A percentile compares a stretch with the other conserved stretches of the same genome.
These are phyloP conservation scores for Epizoanthus stellaris DNA, from an alignment of 92 coral and sea anemone species.

Conservation along the genomic window DNA sequence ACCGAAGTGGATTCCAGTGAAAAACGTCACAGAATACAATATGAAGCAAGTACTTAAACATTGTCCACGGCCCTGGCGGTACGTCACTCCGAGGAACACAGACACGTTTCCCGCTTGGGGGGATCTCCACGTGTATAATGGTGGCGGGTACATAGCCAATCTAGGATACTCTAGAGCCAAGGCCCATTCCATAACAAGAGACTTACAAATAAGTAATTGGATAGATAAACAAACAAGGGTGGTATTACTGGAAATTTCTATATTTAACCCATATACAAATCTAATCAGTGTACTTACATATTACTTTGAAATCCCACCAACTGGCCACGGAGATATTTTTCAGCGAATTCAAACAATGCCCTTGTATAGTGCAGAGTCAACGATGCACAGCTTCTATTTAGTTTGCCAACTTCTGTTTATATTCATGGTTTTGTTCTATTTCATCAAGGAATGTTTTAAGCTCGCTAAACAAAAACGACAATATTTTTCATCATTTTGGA, in stretches of 20 bases:
- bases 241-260: background rate
- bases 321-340: background rate
- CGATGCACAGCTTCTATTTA: background rate
- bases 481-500: slow-evolving; percentile 8
- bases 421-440: background rate
- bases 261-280: background rate
- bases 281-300: background rate
- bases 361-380: background rate
- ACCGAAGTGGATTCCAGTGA: slow-evolving; percentile 14
- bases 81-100: background rate
- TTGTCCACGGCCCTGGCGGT: slow-evolving; percentile 21
- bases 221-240: slow-evolving; percentile 7
- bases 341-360: slow-evolving; percentile 14
- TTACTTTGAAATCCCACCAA: background rate
- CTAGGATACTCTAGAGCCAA: slow-evolving; percentile 7
- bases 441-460: background rate
- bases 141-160: slow-evolving; percentile 13
- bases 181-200: background rate
- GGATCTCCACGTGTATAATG: background rate
- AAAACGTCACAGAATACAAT: background rate
- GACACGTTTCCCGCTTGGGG: slow-evolving; percentile 13
- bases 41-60: background rate
- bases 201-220: background rate
- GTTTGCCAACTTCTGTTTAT: slow-evolving; percentile 19
- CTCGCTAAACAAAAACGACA: background rate